A percentile compares a stretch with the other conserved stretches of the same genome.
Conservation (phyloP, 1,140 invertebrate species). For the Lethrus apterus region DNA sequence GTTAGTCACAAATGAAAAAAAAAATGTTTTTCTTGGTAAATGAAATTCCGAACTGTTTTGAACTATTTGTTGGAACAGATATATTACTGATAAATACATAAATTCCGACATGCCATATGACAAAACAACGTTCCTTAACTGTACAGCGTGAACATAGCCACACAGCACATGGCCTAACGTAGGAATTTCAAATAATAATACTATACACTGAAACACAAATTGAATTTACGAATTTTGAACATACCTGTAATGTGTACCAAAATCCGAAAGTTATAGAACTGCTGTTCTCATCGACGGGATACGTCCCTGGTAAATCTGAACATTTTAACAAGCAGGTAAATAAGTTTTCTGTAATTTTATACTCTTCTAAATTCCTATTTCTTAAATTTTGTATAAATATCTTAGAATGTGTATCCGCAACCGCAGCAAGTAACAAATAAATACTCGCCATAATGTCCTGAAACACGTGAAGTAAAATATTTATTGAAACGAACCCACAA, state of each 20-base stretch:
- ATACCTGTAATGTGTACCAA: constrained; percentile 83
- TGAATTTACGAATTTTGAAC: neutral
- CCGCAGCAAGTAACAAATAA: constrained; percentile 54
- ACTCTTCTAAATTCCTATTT: constrained; percentile 39
- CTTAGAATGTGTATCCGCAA: constrained; percentile 59
- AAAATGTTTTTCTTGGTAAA: no score
- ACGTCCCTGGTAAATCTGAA: constrained; percentile 70
- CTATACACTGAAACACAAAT: constrained; percentile 5
- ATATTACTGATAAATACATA: no score
- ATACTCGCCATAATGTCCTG: constrained; percentile 49
- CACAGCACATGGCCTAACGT: no score
- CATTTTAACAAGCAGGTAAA: constrained; percentile 57
- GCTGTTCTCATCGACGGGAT: constrained; percentile 75
- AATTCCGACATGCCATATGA: no score
- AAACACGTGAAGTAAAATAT: constrained; percentile 10
- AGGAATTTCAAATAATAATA: no score
- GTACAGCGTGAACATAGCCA: no score
- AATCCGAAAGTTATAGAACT: constrained; percentile 80
- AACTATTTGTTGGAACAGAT: no score
- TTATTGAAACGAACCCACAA: neutral
- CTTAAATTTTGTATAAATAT: constrained; percentile 50
- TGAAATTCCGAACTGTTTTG: no score
- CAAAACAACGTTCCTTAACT: no score
- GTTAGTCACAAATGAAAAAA: no score
- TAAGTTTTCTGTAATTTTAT: constrained; percentile 41